These are phyloP conservation scores for Crocallis elinguaria DNA, from an alignment of 2,888 invertebrate species.

Conservation along the genomic window DNA sequence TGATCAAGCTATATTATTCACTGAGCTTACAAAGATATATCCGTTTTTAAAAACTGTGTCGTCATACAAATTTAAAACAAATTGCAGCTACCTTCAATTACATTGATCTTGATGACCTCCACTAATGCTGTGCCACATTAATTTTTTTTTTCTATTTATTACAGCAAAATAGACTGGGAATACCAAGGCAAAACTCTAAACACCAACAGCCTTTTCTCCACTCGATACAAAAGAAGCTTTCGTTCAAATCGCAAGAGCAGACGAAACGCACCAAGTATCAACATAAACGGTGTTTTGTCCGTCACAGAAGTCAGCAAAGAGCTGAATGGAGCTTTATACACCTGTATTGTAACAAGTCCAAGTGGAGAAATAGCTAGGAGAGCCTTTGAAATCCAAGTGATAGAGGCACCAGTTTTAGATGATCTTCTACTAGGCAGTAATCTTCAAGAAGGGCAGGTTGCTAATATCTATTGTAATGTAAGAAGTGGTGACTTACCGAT, in stretches of 20 bases:
- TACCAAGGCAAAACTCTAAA: constrained; percentile 68
- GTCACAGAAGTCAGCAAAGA: constrained; percentile 86
- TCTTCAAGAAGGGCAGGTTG: constrained; percentile 92
- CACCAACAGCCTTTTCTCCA: constrained; percentile 68
- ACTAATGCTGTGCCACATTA: neutral
- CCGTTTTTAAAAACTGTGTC: too few species aligned
- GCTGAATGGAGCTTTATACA: constrained; percentile 90
- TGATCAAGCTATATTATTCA: too few species aligned
- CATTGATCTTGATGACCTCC: neutral
- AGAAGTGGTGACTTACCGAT: constrained; percentile 89
- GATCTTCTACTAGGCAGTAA: constrained; percentile 92
- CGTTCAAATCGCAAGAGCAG: constrained; percentile 54
- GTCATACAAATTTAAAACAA: too few species aligned
- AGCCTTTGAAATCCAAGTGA: constrained; percentile 88
- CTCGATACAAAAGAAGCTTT: constrained; percentile 62
- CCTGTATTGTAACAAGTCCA: constrained; percentile 90
- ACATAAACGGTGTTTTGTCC: constrained; percentile 83
- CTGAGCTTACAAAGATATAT: too few species aligned
- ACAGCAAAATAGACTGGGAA: constrained; percentile 82
- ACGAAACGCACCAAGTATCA: constrained; percentile 64
- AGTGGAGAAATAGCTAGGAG: constrained; percentile 85
- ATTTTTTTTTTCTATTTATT: constrained; percentile 28
- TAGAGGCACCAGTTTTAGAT: constrained; percentile 91
- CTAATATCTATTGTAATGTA: constrained; percentile 92
- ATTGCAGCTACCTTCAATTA: too few species aligned